These are phyloP conservation scores for Notarius lentiginosus DNA, from an alignment of 2,113 vertebrate genomes.

Conservation along the genomic window DNA sequence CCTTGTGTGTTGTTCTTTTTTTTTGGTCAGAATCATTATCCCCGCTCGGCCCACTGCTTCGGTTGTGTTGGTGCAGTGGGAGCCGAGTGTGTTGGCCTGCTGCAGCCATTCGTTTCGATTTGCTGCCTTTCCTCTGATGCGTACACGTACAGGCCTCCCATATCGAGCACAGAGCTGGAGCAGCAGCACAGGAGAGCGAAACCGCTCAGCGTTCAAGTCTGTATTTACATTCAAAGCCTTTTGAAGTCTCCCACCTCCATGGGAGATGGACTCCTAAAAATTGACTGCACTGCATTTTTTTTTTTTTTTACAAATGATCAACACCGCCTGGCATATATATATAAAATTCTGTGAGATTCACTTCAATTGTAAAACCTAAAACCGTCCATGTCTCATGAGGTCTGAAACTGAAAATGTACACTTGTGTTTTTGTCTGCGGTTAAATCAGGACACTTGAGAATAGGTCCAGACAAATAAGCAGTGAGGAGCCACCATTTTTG, in stretches of 20 bases:
- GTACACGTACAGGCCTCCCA: conserved; percentile 43
- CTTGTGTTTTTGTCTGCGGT: conserved; percentile 23
- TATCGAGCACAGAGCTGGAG: conserved; percentile 37
- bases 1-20: conserved; percentile 12
- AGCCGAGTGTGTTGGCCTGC: conserved; percentile 66
- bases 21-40: conserved; percentile 34
- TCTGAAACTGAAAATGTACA: neutral
- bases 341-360: neutral
- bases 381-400: neutral
- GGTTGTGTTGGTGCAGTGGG: conserved; percentile 65
- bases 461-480: conserved; percentile 22
- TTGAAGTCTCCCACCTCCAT: conserved; percentile 11
- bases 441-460: conserved; percentile 24
- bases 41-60: neutral
- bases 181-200: conserved; percentile 34
- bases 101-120: conserved; percentile 75
- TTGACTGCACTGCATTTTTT: neutral
- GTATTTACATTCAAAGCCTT: conserved; percentile 23
- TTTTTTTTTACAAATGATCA: neutral
- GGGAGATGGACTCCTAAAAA: neutral
- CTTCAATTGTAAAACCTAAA: neutral
- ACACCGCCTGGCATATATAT: no score
- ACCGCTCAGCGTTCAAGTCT: conserved; percentile 27
- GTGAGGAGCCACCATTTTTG: conserved; percentile 1
- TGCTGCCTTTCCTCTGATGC: conserved; percentile 48